phyloP scores from a whole-genome alignment of 2,797 vertebrate species.

The Enteromius paludinosus region DNA sequence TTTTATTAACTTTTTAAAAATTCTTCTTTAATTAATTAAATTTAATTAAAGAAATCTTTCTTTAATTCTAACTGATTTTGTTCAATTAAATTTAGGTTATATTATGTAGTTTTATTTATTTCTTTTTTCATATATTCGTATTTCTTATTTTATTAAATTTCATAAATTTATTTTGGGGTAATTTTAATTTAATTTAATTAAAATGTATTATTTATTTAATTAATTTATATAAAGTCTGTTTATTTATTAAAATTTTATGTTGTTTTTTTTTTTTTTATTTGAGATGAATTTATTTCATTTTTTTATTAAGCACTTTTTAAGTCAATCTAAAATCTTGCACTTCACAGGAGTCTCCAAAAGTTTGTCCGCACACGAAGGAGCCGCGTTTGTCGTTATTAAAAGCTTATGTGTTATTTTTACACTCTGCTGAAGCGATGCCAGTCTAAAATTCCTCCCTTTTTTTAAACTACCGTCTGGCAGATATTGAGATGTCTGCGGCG shows the following conservation, averaged over 20 bases:
- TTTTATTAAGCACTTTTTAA: background rate
- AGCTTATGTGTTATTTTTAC: background rate
- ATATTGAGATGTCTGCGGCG: background rate
- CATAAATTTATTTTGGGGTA: background rate
- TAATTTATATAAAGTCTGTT: background rate
- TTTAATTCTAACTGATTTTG: background rate
- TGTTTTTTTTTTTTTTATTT: background rate
- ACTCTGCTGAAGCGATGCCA: background rate
- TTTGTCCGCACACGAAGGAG: background rate
- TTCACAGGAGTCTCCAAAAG: background rate
- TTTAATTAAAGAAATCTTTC: no score
- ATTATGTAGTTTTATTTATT: background rate
- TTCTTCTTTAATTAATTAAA: no score
- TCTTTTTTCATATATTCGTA: background rate
- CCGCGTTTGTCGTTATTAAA: constrained; percentile 1
- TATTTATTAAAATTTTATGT: background rate
- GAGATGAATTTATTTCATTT: background rate
- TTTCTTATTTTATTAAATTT: background rate
- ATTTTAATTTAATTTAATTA: background rate
- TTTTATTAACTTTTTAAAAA: background rate
- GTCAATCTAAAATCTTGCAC: background rate
- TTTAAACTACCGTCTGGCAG: background rate
- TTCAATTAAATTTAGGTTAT: background rate
- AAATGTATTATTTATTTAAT: background rate
- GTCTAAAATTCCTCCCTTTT: background rate